These are phyloP conservation scores for Prenolepis imparis DNA, from an alignment of 2,888 invertebrate species.

Conservation along the genomic window DNA sequence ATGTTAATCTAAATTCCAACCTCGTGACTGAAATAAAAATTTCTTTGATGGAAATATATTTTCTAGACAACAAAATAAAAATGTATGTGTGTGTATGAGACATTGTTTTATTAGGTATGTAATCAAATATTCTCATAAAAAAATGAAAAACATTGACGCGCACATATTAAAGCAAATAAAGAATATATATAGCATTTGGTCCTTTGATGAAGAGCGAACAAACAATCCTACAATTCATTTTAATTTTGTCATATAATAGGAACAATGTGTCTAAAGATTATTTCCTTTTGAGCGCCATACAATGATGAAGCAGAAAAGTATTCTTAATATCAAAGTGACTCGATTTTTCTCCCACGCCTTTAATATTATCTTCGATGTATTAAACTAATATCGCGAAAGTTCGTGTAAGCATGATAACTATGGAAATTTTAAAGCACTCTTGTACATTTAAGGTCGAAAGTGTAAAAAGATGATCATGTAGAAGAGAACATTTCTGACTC, in stretches of 20 bases:
- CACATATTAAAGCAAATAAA: not conserved
- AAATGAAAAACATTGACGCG: not conserved
- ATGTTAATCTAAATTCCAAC: not conserved
- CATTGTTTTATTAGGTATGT: conserved; percentile 10
- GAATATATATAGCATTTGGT: conserved; percentile 8
- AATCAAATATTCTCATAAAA: conserved; percentile 12
- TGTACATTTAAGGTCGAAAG: conserved; percentile 17
- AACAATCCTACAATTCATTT: conserved; percentile 8
- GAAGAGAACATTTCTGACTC: conserved; percentile 18
- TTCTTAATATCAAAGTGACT: not conserved
- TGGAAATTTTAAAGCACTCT: conserved; percentile 17
- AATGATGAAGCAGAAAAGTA: conserved; percentile 39
- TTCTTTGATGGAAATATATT: not conserved
- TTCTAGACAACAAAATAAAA: not conserved
- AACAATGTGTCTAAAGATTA: conserved; percentile 34
- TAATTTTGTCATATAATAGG: conserved; percentile 33
- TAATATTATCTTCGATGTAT: not conserved
- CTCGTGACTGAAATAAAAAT: not conserved
- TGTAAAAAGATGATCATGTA: conserved; percentile 14
- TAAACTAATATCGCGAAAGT: not conserved
- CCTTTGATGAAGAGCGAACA: not conserved
- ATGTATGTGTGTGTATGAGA: too few relatives aligned
- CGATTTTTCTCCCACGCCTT: not conserved
- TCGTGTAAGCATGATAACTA: not conserved
- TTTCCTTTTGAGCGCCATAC: conserved; percentile 32